Base-by-base conservation (phyloP, 2,888 invertebrate species). In the Belgica antarctica region DNA sequence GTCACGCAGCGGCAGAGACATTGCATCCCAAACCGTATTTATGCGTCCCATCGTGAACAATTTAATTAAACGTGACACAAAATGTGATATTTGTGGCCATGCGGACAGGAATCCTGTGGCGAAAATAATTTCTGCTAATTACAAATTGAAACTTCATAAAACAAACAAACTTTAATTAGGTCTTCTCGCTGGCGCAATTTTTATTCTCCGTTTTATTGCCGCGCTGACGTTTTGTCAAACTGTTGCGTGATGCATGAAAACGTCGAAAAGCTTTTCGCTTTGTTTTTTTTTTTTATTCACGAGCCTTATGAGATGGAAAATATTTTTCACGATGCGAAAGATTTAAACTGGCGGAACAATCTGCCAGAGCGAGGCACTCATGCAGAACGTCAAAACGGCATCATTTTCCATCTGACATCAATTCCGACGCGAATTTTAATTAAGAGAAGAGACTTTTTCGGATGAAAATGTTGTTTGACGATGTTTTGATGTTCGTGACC, bases 11-110 rank as follows among this genome's bases (percentile, higher is more conserved):
- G 7, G 2, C 19, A 52, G 17, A 52, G 12, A 8, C 22, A 7
- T 22, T 22, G 4, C 7, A 31, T 31, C 34, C 34, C 34, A n/a
- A 4, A 52, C 7, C 52, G 22, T 52, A 52, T 52, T 52, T 52
- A 2, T n/a, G 7, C 52, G 22, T 52, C 12, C 22, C 2, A 5
- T 52, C 22, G 52, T 8, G 8, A 17, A n/a, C 52, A 52, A 22
- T 52, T 52, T 52, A 52, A 52, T 52, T 52, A 52, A n/a, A 12
- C 22, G 17, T 22, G 52, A 52, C 5, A 52, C 17, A 52, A 41
- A 41, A 41, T 41, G 34, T 12, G 34, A 34, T 12, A 34, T 34
- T 34, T 41, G 5, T 10, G 3, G 41, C n/a, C n/a, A n/a, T n/a
- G n/a, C n/a, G n/a, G n/a, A n/a, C n/a, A 5, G 5, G 41, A 41